Base-by-base conservation (phyloP, 2,888 invertebrate species). In the Aleiodes leptofemur region DNA sequence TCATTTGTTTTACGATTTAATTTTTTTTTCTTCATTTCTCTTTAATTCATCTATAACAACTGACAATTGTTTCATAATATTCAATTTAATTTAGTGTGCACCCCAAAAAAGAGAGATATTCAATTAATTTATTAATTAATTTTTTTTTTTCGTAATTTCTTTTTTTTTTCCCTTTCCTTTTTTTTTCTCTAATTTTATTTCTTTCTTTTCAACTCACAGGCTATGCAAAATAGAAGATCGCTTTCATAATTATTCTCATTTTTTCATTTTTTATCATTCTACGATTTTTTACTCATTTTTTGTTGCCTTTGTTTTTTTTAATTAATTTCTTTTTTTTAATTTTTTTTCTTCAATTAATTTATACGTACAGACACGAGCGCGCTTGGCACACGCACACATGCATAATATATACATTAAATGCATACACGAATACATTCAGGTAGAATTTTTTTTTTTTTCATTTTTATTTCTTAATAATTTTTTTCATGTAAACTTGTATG, bases 151-250 rank as follows among this genome's bases (percentile, higher is more conserved):
- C 34, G 34, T 34, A 34, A 34, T 34, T 34, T 34, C 34, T 6
- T 34, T 34, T 34, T 34, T 34, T 34, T 4, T 34, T 34, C 34
- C 4, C 34, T 34, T 34, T 34, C 34, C 34, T 34, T 6, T 34
- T 34, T 34, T 34, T 61, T 14, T 61, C 38, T 31, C 38, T 23
- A 61, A 43, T 43, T 61, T 61, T 38, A 13, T 38, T 43, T 61
- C 14, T 64, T 14, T 48, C 23, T 86, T 86, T 56, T 57, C 31
- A n/a, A 86, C 83, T 2, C 23, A 23, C 83, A 87, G 87, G 84
- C 86, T 88, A 88, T 87, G 88, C 87, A 88, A 88, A 88, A 88
- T 89, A 88, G 87, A 88, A 87, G 86, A 85, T 87, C 83, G 84
- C 85, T 87, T 84, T 85, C 55, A 43, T 38, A 8, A 64, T 64